Evolutionary conservation across 2,113 vertebrate species (phyloP).

Genomic region (Caretta caretta): DNA sequence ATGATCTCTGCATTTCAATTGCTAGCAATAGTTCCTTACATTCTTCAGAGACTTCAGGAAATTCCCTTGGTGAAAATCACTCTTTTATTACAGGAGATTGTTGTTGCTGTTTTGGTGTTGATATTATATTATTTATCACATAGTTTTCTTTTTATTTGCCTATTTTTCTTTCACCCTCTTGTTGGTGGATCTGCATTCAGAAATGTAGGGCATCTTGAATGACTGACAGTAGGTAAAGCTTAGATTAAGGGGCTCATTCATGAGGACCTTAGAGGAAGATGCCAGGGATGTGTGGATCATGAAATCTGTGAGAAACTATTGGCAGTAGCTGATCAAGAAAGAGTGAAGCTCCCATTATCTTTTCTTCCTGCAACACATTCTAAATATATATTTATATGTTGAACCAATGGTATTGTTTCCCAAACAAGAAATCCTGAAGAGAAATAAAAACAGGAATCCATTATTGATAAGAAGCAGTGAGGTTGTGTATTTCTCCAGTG

Average conservation of each 20-base stretch:
- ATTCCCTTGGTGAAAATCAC: not conserved
- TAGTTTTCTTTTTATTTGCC: not conserved
- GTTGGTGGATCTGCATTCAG: not conserved
- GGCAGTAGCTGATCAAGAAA: not conserved
- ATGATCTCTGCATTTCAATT: not conserved
- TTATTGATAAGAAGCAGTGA: not conserved
- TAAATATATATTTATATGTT: not conserved
- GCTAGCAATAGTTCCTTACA: rapidly evolving
- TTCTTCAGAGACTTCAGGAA: not conserved
- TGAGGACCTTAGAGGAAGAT: not conserved
- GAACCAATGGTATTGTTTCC: rapidly evolving
- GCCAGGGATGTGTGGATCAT: not conserved
- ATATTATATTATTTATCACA: not conserved
- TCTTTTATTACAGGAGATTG: not conserved
- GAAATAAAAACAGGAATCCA: not conserved
- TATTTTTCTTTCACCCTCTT: not conserved
- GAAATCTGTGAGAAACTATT: not conserved
- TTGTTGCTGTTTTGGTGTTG: not conserved
- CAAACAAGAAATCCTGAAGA: not conserved
- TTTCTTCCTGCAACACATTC: not conserved
- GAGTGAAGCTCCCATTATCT: not conserved
- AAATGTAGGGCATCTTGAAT: slow-evolving; percentile 12
- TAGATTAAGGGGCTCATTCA: rapidly evolving
- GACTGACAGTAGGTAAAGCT: not conserved
- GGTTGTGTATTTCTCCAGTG: not conserved